Percentiles rank a stretch among this genome's conserved stretches.
Conservation (phyloP, 37 sponge, comb jelly and placozoan genomes). For the Crambe crambe region DNA sequence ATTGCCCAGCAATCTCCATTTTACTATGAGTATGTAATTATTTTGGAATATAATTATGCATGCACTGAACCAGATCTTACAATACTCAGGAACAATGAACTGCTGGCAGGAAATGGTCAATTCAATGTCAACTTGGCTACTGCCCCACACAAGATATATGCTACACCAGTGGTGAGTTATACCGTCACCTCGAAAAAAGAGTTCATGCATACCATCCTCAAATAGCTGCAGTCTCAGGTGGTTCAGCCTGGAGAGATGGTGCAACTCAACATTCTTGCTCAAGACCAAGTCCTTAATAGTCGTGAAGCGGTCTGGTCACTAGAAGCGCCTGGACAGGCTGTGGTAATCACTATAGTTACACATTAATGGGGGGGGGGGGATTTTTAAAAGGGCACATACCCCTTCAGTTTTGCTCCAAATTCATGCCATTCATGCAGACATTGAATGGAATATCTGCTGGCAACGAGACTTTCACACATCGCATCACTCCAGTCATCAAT, state of each 20-base stretch:
- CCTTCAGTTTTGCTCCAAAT: too few relatives aligned
- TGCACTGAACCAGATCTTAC: too few relatives aligned
- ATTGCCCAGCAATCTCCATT: constrained; percentile 35
- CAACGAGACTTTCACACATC: constrained; percentile 44
- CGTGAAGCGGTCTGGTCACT: constrained; percentile 78
- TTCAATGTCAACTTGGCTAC: constrained; percentile 40
- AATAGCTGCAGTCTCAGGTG: not conserved
- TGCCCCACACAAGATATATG: constrained; percentile 28
- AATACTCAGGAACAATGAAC: constrained; percentile 4
- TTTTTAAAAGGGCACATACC: too few relatives aligned
- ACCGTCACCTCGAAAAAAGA: too few relatives aligned
- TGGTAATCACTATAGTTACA: too few relatives aligned
- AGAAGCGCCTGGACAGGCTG: constrained; percentile 40
- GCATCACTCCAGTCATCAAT: constrained; percentile 17
- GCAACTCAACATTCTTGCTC: constrained; percentile 39
- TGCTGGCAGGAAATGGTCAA: not conserved
- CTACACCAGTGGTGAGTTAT: constrained; percentile 7
- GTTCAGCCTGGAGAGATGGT: constrained; percentile 80
- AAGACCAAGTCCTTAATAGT: constrained; percentile 67
- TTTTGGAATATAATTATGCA: too few relatives aligned
- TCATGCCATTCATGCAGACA: constrained; percentile 31
- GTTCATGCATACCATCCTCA: too few relatives aligned
- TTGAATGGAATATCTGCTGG: constrained; percentile 70
- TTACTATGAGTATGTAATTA: constrained; percentile 37
- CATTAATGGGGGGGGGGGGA: too few relatives aligned